Evolutionary conservation across 2,113 vertebrate genomes (phyloP).

Genomic region (Bostrychus sinensis): DNA sequence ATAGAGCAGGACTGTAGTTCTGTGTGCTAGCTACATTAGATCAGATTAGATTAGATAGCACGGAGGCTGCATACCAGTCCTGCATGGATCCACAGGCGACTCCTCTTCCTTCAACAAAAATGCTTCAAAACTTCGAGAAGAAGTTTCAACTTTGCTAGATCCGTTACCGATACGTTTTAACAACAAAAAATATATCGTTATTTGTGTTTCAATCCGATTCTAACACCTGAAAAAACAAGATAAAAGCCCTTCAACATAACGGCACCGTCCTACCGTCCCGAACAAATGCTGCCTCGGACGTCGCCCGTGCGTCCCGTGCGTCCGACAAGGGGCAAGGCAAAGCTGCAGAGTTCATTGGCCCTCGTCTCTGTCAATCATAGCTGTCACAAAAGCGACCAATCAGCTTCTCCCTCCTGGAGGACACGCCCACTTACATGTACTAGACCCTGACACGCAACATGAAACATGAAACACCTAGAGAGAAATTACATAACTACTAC

Average conservation of each 20-base stretch:
- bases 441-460: conserved; percentile 15
- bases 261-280: conserved; percentile 50
- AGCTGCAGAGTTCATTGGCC: conserved; percentile 32
- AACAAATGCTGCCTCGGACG: conserved; percentile 56
- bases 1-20: neutral
- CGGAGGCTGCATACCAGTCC: conserved; percentile 38
- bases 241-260: conserved; percentile 40
- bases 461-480: conserved; percentile 35
- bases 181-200: neutral
- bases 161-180: neutral
- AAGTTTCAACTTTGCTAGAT: neutral
- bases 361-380: conserved; percentile 48
- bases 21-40: neutral
- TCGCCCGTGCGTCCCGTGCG: conserved; percentile 27
- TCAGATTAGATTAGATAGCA: neutral
- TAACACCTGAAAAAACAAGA: conserved; percentile 29
- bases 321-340: conserved; percentile 27
- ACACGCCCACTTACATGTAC: conserved; percentile 19
- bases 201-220: conserved; percentile 43
- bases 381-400: conserved; percentile 24
- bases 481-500: conserved; percentile 61
- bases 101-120: conserved; percentile 38
- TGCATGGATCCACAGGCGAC: conserved; percentile 43
- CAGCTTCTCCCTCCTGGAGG: neutral
- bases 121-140: conserved; percentile 28